These are phyloP conservation scores for Silurus aristotelis DNA, from an alignment of 2,797 vertebrate species.

Conservation along the genomic window DNA sequence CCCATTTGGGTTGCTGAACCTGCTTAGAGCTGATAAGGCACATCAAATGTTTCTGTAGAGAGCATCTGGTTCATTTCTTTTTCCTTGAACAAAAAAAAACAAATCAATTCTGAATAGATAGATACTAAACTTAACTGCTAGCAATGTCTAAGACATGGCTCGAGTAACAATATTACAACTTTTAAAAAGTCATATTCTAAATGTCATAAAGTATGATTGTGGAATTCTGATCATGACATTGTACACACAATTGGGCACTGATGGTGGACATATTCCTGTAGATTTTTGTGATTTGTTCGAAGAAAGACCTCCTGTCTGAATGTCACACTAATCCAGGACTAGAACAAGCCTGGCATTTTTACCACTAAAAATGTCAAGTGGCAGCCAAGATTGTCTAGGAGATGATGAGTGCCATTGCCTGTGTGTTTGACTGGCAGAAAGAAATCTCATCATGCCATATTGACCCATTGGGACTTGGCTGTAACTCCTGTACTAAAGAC, in stretches of 20 bases:
- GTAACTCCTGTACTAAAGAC: constrained; percentile 45
- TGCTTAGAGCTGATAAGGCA: constrained; percentile 52
- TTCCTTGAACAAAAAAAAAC: constrained; percentile 6
- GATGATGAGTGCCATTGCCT: constrained; percentile 48
- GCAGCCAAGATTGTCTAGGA: constrained; percentile 53
- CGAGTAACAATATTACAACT: not conserved
- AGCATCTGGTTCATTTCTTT: constrained; percentile 21
- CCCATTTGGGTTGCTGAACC: constrained; percentile 36
- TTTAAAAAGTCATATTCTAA: constrained; percentile 10
- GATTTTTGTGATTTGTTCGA: constrained; percentile 70
- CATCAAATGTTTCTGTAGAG: constrained; percentile 43
- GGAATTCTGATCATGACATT: constrained; percentile 11
- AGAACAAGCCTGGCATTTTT: constrained; percentile 62
- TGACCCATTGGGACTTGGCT: constrained; percentile 63
- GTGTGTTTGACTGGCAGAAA: constrained; percentile 46
- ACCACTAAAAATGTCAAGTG: constrained; percentile 74
- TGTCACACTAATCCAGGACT: constrained; percentile 71
- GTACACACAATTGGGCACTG: constrained; percentile 7
- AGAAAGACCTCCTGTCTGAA: constrained; percentile 69
- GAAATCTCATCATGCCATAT: constrained; percentile 55
- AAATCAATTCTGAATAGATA: constrained; percentile 22
- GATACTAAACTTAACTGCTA: constrained; percentile 2
- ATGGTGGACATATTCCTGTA: constrained; percentile 51
- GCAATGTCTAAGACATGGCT: not conserved
- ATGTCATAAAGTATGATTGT: constrained; percentile 6